Evolutionary conservation across 2,888 invertebrate genomes (phyloP), one percentile per base, ranked within the genome.

Genomic region (Allophyes oxyacanthae): DNA sequence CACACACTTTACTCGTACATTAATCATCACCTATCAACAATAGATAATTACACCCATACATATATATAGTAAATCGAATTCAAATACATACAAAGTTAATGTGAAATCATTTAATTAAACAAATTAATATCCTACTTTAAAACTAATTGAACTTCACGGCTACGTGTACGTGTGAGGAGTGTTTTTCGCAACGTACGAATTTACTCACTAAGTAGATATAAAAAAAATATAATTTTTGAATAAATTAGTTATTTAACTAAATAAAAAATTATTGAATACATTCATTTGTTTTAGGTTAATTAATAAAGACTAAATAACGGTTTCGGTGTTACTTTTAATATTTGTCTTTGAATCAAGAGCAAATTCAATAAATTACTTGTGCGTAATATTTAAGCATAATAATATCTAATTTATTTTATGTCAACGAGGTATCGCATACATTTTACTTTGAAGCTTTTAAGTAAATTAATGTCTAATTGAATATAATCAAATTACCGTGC

Each of bases 391-490:
- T 20, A 20, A 20, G 20, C 4, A 20, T 36, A 34, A 26, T 15
- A 51, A 38, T 55, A 34, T 53, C 37, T 71, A 48, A 57, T 62
- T 63, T 59, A 58, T 57, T 53, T 50, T 60, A 62, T 46, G 41
- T 60, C 34, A 43, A 60, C 60, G 49, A 60, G 48, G 64, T 62
- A 57, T 63, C 48, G 53, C 62, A 67, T 66, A 64, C 55, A 68
- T 74, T n/a, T 70, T 63, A 75, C 71, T 68, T 72, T 58, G 54
- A 66, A 34, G 78, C 79, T 79, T 79, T 79, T 73, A 79, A 73
- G 64, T 62, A 76, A 78, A 79, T 79, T 77, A 79, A 68, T 56
- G 54, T 75, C 38, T 72, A 72, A 78, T 77, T 74, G 70, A 74
- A 68, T 63, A 75, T 65, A 67, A 59, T 61, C 45, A 61, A 64